Evolutionary conservation across 2,888 invertebrate genomes (phyloP).

Genomic region (Cataglyphis altisquamis): DNA sequence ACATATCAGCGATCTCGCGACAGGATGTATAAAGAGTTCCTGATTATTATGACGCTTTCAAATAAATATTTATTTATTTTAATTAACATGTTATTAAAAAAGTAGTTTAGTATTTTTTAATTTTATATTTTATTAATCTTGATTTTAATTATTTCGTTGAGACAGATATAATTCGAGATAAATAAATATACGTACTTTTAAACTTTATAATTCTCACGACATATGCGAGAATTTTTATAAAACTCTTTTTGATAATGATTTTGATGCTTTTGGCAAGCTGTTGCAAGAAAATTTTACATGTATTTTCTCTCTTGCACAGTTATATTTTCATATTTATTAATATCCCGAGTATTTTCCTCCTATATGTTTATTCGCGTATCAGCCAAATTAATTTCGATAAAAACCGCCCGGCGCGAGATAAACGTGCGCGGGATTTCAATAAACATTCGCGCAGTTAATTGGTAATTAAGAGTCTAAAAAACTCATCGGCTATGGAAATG

Average conservation of each 20-base stretch:
- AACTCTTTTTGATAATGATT: background rate
- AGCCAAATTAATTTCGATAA: slow-evolving; percentile 53
- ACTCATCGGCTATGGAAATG: slow-evolving; percentile 50
- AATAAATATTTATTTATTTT: background rate
- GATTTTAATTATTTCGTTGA: background rate
- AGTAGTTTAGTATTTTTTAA: background rate
- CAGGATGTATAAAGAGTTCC: background rate
- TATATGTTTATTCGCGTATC: slow-evolving; percentile 40
- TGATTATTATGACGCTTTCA: background rate
- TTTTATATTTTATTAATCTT: slow-evolving; percentile 8
- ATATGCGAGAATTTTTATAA: background rate
- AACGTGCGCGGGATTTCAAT: slow-evolving; percentile 42
- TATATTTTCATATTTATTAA: slow-evolving; percentile 45
- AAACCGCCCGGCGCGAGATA: slow-evolving; percentile 27
- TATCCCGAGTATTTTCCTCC: slow-evolving; percentile 21
- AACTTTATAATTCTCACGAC: background rate
- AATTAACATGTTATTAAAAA: background rate
- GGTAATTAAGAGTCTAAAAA: slow-evolving; percentile 58
- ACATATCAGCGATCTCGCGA: background rate
- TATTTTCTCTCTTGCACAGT: background rate
- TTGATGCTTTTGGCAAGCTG: background rate
- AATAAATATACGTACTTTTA: background rate
- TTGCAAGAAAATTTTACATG: slow-evolving; percentile 21
- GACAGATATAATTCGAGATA: background rate
- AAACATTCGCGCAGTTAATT: slow-evolving; percentile 52